These are phyloP conservation scores for Zelleria hepariella DNA, from an alignment of 2,888 invertebrate species.

Conservation along the genomic window DNA sequence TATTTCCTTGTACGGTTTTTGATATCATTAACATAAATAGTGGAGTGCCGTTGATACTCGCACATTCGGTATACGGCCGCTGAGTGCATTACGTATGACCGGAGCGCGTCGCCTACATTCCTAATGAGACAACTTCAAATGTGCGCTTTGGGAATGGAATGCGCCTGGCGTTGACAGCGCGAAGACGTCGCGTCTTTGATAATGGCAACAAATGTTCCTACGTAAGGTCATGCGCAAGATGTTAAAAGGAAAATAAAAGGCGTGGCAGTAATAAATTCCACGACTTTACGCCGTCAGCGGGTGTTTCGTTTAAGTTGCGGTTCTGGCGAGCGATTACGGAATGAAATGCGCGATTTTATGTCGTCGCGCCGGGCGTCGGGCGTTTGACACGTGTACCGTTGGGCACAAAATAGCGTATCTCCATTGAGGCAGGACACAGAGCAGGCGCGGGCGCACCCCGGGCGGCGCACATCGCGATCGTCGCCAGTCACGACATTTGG, in stretches of 20 bases:
- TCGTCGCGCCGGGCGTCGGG: conserved; percentile 23
- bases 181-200: neutral
- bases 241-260: conserved; percentile 13
- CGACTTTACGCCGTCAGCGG: conserved; percentile 25
- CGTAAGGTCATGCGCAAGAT: conserved; percentile 9
- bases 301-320: conserved; percentile 19
- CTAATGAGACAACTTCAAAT: conserved; percentile 7
- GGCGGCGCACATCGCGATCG: conserved; percentile 67
- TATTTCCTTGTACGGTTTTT: conserved; percentile 65
- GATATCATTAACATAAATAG: conserved; percentile 66
- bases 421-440: conserved; percentile 41
- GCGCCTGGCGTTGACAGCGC: neutral
- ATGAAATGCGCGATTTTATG: conserved; percentile 36
- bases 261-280: conserved; percentile 21
- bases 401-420: conserved; percentile 59
- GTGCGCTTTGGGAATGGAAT: neutral
- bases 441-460: conserved; percentile 53
- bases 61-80: conserved; percentile 47
- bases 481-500: conserved; percentile 69
- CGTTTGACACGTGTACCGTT: conserved; percentile 61
- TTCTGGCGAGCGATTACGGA: conserved; percentile 23
- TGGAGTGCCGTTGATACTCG: conserved; percentile 45
- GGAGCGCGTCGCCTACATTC: conserved; percentile 7
- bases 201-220: neutral
- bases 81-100: conserved; percentile 24